Evolutionary conservation across 1,140 invertebrate genomes (phyloP).

Genomic region (Caenorhabditis inopinata): DNA sequence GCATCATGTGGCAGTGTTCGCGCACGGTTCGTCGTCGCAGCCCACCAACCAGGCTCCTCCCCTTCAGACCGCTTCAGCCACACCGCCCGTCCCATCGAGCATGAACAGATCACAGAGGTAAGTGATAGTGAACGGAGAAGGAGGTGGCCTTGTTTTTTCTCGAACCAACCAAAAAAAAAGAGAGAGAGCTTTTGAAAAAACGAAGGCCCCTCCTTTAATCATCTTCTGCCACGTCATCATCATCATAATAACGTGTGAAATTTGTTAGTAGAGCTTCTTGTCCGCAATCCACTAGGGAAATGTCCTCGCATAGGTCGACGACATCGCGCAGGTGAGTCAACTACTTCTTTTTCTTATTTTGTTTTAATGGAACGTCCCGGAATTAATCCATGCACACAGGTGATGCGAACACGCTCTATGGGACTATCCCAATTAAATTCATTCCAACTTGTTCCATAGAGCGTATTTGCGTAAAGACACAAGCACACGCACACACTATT

Average conservation of each 20-base stretch:
- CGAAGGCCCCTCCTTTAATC: neutral
- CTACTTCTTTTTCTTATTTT: neutral
- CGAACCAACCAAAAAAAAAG: too few relatives aligned
- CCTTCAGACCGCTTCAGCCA: neutral
- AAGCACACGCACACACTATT: too few relatives aligned
- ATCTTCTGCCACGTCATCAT: neutral
- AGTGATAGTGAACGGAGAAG: neutral
- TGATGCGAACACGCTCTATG: too few relatives aligned
- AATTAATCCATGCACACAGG: too few relatives aligned
- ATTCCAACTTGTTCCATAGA: too few relatives aligned
- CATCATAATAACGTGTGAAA: neutral
- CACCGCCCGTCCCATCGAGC: conserved; percentile 31
- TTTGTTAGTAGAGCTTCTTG: conserved; percentile 33
- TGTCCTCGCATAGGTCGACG: conserved; percentile 32
- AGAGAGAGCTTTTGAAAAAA: too few relatives aligned
- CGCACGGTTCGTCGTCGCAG: neutral
- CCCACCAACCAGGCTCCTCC: neutral
- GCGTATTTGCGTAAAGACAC: too few relatives aligned
- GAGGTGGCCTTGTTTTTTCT: neutral
- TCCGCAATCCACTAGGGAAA: conserved; percentile 31
- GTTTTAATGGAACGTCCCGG: too few relatives aligned
- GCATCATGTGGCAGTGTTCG: conserved; percentile 13
- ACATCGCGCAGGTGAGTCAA: conserved; percentile 20
- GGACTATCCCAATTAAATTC: too few relatives aligned
- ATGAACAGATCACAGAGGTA: conserved; percentile 48